A percentile compares a stretch with the other conserved stretches of the same genome.
Evolutionary conservation across 2,797 vertebrate genomes (phyloP).

Genomic region (Syngnathus acus): DNA sequence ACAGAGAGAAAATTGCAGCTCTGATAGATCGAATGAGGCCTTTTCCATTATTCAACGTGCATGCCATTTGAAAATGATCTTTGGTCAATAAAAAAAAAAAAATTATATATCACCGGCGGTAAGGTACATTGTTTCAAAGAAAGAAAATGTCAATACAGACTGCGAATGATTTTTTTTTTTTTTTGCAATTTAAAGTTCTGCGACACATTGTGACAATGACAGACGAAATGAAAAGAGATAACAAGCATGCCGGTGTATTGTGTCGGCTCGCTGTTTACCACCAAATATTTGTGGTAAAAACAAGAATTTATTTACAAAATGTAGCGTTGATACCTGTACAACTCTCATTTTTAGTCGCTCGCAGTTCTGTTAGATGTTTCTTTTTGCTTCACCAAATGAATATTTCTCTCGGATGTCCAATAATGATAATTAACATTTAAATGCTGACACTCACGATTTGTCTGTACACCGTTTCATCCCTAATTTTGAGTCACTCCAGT

Average conservation of each 20-base stretch:
- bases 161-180: constrained; percentile 3
- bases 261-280: no score
- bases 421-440: neutral
- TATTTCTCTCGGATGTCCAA: neutral
- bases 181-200: constrained; percentile 11
- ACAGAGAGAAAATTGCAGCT: constrained; percentile 20
- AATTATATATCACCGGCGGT: constrained; percentile 19
- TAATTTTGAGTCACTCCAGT: neutral
- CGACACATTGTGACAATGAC: constrained; percentile 28
- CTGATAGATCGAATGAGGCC: constrained; percentile 25
- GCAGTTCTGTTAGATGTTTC: no score
- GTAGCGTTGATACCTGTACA: no score
- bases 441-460: neutral
- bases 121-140: constrained; percentile 36
- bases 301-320: no score
- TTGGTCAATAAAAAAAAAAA: constrained; percentile 22
- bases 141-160: constrained; percentile 38
- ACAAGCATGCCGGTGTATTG: no score
- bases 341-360: no score
- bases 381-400: no score
- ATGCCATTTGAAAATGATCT: constrained; percentile 40
- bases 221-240: no score
- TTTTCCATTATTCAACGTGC: constrained; percentile 34
- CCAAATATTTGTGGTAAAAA: no score
- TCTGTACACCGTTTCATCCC: neutral